Evolutionary conservation across 2,888 invertebrate species (phyloP).

Genomic region (Tachina grossa): DNA sequence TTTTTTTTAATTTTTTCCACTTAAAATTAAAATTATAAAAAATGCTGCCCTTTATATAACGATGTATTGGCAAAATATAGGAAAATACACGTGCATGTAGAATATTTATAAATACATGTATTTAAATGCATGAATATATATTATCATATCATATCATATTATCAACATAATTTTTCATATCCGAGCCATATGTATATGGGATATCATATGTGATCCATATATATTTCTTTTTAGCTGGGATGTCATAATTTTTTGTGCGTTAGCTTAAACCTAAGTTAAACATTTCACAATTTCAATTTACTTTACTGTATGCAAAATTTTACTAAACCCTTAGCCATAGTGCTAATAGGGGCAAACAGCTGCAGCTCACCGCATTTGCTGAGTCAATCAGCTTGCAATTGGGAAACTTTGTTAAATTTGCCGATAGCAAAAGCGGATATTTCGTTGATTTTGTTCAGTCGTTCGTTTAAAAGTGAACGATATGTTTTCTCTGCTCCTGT

Average conservation of each 20-base stretch:
- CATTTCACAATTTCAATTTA: not conserved
- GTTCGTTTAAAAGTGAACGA: slow-evolving; percentile 54
- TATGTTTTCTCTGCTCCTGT: slow-evolving; percentile 13
- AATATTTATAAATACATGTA: not conserved
- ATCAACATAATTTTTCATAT: too few relatives aligned
- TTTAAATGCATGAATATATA: not conserved
- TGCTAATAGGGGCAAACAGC: slow-evolving; percentile 18
- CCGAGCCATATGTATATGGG: too few relatives aligned
- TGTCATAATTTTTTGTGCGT: too few relatives aligned
- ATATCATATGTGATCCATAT: too few relatives aligned
- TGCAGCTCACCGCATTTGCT: slow-evolving; percentile 60
- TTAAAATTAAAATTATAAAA: too few relatives aligned
- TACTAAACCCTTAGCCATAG: not conserved
- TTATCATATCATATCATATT: too few relatives aligned
- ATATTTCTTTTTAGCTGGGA: too few relatives aligned
- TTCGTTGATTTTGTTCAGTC: slow-evolving; percentile 69
- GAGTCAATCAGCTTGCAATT: slow-evolving; percentile 73
- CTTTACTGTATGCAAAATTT: not conserved
- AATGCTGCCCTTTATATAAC: too few relatives aligned
- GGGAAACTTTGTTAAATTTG: slow-evolving; percentile 71
- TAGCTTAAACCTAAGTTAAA: too few relatives aligned
- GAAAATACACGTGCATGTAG: too few relatives aligned
- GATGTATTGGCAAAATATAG: too few relatives aligned
- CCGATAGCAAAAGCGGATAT: slow-evolving; percentile 72
- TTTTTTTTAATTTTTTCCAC: too few relatives aligned